Conservation (phyloP, 2,888 invertebrate genomes). For the Reticulitermes lucifugus region DNA sequence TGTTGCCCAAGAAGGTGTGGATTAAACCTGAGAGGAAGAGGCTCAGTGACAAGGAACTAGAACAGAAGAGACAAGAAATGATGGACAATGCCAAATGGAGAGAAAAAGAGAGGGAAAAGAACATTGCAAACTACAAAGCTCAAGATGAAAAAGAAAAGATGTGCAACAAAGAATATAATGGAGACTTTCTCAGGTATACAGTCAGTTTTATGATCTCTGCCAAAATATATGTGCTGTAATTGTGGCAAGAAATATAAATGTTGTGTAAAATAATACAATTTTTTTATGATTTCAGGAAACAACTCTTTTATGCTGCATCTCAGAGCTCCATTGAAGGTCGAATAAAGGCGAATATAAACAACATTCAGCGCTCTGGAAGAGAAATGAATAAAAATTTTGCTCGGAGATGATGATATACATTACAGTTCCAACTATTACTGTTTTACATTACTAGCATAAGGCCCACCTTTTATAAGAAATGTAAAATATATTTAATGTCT, state of each 20-base stretch:
- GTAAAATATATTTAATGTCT: too few relatives aligned
- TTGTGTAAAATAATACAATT: neutral
- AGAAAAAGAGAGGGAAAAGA: conserved; percentile 68
- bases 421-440: neutral
- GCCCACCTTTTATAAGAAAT: too few relatives aligned
- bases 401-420: conserved; percentile 65
- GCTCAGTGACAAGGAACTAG: conserved; percentile 75
- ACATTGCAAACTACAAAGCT: conserved; percentile 73
- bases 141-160: conserved; percentile 67
- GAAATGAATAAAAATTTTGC: conserved; percentile 91
- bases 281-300: conserved; percentile 66
- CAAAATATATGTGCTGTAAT: neutral
- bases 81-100: conserved; percentile 76
- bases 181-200: conserved; percentile 49
- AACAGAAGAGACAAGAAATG: conserved; percentile 82
- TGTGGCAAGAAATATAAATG: neutral
- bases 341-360: conserved; percentile 89
- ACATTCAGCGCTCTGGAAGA: conserved; percentile 83
- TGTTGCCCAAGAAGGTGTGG: neutral
- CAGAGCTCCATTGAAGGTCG: conserved; percentile 83
- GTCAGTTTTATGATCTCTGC: neutral
- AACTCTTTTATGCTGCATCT: conserved; percentile 74
- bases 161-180: conserved; percentile 62
- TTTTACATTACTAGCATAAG: too few relatives aligned
- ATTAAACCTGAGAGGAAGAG: conserved; percentile 54